Percentiles rank a stretch among this genome's conserved stretches.
These are phyloP conservation scores for Heliconius hermathena DNA, from an alignment of 1,140 invertebrate genomes.

Conservation along the genomic window DNA sequence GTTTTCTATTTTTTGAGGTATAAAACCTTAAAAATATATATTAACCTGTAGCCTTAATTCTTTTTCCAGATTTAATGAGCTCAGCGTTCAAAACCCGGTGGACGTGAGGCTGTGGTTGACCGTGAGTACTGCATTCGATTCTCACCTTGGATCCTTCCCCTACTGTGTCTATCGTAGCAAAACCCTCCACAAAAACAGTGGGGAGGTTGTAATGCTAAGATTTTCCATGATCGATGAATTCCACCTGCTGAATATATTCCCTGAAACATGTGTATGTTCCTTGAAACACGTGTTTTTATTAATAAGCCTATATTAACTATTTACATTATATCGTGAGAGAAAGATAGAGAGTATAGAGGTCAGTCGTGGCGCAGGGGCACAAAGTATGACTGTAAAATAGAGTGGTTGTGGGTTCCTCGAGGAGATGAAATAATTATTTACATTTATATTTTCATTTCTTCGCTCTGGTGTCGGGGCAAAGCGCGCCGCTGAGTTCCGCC, in stretches of 20 bases:
- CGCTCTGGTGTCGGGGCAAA: no score
- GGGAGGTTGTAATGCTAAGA: slow-evolving; percentile 58
- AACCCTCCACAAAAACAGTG: slow-evolving; percentile 73
- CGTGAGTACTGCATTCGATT: slow-evolving; percentile 80
- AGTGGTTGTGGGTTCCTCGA: no score
- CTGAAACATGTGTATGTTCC: slow-evolving; percentile 68
- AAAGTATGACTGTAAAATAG: no score
- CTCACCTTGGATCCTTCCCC: slow-evolving; percentile 62
- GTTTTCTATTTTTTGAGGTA: no score
- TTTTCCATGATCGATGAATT: slow-evolving; percentile 67
- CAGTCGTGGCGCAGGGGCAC: no score
- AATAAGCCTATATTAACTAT: no score
- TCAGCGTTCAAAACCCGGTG: slow-evolving; percentile 94
- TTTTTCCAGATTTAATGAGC: slow-evolving; percentile 82
- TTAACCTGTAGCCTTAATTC: slow-evolving; percentile 71
- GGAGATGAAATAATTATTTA: no score
- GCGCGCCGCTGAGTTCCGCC: no score
- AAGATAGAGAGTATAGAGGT: no score
- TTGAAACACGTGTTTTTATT: slow-evolving; percentile 43
- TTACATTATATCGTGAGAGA: no score
- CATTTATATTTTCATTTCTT: no score
- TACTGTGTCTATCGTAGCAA: slow-evolving; percentile 67
- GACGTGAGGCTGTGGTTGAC: slow-evolving; percentile 87
- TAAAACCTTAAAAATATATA: not conserved
- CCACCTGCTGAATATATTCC: slow-evolving; percentile 45